Conservation (phyloP, 2,888 invertebrate genomes). For the Epsilonema sp. region DNA sequence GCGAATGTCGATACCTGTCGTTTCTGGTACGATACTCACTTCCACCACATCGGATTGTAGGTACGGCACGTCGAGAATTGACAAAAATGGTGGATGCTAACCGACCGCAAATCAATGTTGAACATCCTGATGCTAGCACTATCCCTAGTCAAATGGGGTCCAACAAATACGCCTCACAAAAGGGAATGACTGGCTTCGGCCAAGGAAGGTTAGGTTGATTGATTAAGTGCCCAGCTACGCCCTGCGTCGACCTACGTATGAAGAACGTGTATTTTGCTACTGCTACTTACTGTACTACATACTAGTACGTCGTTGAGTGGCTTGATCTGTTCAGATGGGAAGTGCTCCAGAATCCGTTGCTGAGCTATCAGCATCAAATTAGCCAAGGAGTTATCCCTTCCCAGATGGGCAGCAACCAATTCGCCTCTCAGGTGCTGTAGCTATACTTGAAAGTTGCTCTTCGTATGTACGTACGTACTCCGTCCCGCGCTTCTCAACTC, state of each 20-base stretch:
- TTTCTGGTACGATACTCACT: not conserved
- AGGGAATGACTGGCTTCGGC: slow-evolving; percentile 27
- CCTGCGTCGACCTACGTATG: not conserved
- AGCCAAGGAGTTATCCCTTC: slow-evolving; percentile 8
- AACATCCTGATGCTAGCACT: slow-evolving; percentile 6
- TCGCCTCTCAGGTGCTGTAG: slow-evolving; percentile 22
- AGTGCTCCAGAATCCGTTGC: not conserved
- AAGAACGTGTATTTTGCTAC: too few relatives aligned
- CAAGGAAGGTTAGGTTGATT: slow-evolving; percentile 2
- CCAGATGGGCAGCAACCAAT: slow-evolving; percentile 28
- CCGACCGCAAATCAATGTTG: slow-evolving; percentile 27
- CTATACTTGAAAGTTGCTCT: too few relatives aligned
- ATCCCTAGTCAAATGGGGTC: slow-evolving; percentile 9
- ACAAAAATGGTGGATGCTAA: slow-evolving; percentile 24
- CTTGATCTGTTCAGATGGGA: not conserved
- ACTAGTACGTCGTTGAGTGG: too few relatives aligned
- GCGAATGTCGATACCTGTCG: not conserved
- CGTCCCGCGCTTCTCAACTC: too few relatives aligned
- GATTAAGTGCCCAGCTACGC: not conserved
- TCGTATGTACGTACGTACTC: too few relatives aligned
- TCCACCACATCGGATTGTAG: not conserved
- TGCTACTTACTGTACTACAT: too few relatives aligned
- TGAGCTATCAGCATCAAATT: not conserved
- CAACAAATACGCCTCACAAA: slow-evolving; percentile 15
- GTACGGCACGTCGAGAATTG: slow-evolving; percentile 26